These are phyloP conservation scores for Alcis repandata DNA, from an alignment of 2,888 invertebrate genomes.

Conservation along the genomic window DNA sequence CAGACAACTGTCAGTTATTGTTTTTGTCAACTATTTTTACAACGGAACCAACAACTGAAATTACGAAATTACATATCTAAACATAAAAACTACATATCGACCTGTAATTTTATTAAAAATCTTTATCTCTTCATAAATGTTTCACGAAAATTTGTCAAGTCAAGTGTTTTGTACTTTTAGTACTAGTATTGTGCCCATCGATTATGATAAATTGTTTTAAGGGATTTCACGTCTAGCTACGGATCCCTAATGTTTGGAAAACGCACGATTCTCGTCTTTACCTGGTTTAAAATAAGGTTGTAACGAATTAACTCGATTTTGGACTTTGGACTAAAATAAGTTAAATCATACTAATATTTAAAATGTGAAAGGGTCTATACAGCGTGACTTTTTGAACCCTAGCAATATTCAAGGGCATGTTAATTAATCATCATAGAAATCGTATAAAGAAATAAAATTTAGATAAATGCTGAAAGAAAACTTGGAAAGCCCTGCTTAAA, in stretches of 20 bases:
- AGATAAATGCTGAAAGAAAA: no score
- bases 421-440: no score
- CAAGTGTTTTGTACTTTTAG: slow-evolving; percentile 1
- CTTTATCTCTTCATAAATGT: neutral
- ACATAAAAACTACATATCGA: neutral
- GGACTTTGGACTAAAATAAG: no score
- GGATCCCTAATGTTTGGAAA: slow-evolving; percentile 14
- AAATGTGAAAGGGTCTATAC: no score
- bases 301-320: slow-evolving; percentile 7
- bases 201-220: slow-evolving; percentile 15
- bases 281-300: slow-evolving; percentile 19
- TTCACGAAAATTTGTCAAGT: neutral
- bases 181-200: slow-evolving; percentile 14
- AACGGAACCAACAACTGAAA: no score
- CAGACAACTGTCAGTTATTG: no score
- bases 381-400: no score
- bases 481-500: no score
- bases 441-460: no score
- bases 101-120: neutral
- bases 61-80: neutral
- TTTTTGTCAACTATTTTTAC: no score
- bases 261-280: slow-evolving; percentile 23
- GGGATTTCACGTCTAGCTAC: neutral
- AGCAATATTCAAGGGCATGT: no score
- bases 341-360: no score